Evolutionary conservation across 2,797 vertebrate genomes (phyloP), one percentile per base, ranked within the genome.

Genomic region (Tauraco hartlaubi): DNA sequence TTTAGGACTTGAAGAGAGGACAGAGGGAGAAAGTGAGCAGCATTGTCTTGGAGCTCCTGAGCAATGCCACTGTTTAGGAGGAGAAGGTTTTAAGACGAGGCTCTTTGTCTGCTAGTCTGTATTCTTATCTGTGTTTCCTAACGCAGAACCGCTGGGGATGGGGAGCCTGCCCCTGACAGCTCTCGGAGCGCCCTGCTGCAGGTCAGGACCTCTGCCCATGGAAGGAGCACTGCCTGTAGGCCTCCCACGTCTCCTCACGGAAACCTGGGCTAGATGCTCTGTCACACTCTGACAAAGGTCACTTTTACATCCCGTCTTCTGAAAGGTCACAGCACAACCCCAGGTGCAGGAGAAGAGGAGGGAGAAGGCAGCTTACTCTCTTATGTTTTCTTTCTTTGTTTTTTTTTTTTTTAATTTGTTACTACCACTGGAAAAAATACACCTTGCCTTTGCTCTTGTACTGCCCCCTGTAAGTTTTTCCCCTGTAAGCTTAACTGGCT

Each of bases 251-350:
- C 92, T 95, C 75, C 71, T 58, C 41, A 29, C 2, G 0, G 76
- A 80, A 80, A 85, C 80, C 91, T 52, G n/a, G 76, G 58, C 93
- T 94, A 92, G 84, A 23, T 0, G 13, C 74, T 88, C 83, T 92
- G 96, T 96, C 96, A 91, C 92, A 76, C 71, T 78, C 91, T 92
- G 92, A 85, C 92, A 97, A 96, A 97, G 96, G 95, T 95, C 92
- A 91, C 83, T 75, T 88, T 67, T 92, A 89, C 49, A 95, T 96
- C 83, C 93, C 5, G 6, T 95, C 88, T 90, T 95, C 83, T 58
- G 7, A 97, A 96, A 97, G 96, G 96, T 96, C 95, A 74, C 46
- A 74, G 72, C 84, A 89, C 62, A 93, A 97, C 96, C 93, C 64
- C 93, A 96, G 96, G 96, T 96, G 85, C 94, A 93, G 54, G 35